Evolutionary conservation across 2,888 invertebrate species (phyloP).

Genomic region (Nomada ruficornis): DNA sequence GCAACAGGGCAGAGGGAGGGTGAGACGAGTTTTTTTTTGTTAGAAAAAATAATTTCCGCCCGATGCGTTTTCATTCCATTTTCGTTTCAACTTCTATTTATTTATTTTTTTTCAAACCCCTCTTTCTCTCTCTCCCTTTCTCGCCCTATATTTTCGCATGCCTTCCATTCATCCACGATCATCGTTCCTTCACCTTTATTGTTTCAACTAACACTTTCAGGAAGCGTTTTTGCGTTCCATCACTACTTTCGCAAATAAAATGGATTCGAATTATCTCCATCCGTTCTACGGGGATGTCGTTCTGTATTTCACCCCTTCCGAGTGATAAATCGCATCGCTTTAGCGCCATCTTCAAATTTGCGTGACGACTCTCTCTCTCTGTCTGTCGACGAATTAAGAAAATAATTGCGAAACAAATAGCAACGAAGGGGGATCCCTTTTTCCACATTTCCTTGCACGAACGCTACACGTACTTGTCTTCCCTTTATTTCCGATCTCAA

Average conservation of each 20-base stretch:
- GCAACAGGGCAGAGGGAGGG: conserved; percentile 76
- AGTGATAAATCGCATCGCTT: conserved; percentile 3
- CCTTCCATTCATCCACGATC: conserved; percentile 19
- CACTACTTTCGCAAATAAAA: conserved; percentile 6
- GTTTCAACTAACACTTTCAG: conserved; percentile 4
- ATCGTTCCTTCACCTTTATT: conserved; percentile 16
- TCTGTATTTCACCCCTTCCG: neutral
- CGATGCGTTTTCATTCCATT: conserved; percentile 35
- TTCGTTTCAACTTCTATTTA: conserved; percentile 30
- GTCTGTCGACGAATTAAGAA: neutral
- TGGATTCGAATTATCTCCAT: neutral
- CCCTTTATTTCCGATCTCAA: no score
- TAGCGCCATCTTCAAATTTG: conserved; percentile 2
- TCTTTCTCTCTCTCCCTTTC: conserved; percentile 41
- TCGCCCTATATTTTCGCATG: conserved; percentile 7
- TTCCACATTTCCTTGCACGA: no score
- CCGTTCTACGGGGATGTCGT: neutral
- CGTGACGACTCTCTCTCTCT: neutral
- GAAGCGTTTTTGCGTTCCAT: conserved; percentile 1
- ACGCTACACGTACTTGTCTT: no score
- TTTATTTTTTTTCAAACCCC: conserved; percentile 35
- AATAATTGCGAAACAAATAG: no score
- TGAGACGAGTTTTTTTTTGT: conserved; percentile 70
- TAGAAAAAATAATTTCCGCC: conserved; percentile 78
- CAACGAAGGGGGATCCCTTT: no score